These are phyloP conservation scores for Loriculus beryllinus DNA, from an alignment of 2,797 vertebrate genomes.

Conservation along the genomic window DNA sequence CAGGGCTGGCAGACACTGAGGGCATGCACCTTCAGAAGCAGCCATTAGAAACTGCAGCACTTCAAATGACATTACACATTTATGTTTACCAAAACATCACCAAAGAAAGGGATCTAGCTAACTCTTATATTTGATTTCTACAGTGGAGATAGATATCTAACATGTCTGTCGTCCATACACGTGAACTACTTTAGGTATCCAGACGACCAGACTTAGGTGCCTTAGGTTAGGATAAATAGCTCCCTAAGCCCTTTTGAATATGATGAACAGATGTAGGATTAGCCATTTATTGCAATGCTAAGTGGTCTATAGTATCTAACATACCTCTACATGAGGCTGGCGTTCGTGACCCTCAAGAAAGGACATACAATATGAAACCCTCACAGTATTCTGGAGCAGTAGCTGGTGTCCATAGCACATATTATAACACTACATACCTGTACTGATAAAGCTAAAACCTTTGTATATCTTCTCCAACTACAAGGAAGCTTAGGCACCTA, in stretches of 20 bases:
- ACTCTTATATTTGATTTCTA: not conserved
- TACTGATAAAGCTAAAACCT: not conserved
- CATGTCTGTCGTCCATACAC: not conserved
- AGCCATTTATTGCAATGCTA: not conserved
- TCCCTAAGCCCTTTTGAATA: not conserved
- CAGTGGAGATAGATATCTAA: not conserved
- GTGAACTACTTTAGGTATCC: not conserved
- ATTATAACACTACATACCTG: not conserved
- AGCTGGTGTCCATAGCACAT: not conserved
- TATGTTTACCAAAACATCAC: not conserved
- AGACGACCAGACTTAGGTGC: not conserved
- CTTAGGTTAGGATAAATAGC: not conserved
- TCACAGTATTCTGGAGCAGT: not conserved
- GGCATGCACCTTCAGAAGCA: not conserved
- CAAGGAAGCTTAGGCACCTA: not conserved
- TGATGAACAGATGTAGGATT: not conserved
- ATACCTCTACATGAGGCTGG: not conserved
- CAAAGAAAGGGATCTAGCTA: not conserved
- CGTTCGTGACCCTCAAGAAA: not conserved
- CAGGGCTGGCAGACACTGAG: not conserved
- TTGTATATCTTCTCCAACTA: not conserved
- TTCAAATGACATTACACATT: not conserved
- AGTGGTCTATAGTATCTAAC: not conserved
- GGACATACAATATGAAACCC: rapidly evolving
- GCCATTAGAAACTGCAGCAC: not conserved